These are phyloP conservation scores for Acanthoscelides obtectus DNA, from an alignment of 2,888 invertebrate genomes.

Conservation along the genomic window DNA sequence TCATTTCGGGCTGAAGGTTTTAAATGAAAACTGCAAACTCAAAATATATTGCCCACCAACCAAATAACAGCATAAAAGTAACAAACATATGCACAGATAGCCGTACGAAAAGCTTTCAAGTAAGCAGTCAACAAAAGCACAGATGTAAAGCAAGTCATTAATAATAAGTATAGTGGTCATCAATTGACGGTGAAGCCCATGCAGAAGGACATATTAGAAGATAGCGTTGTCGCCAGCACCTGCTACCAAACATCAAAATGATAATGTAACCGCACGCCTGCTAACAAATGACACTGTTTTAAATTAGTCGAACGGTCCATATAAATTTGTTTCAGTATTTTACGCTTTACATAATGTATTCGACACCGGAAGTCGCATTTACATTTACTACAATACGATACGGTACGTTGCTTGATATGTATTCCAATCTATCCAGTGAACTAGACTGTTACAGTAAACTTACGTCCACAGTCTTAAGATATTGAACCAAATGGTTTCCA, in stretches of 20 bases:
- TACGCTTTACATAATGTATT: background rate
- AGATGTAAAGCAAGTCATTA: background rate
- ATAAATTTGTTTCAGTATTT: background rate
- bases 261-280: background rate
- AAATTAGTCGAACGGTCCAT: background rate
- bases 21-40: no score
- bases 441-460: no score
- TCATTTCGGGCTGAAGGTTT: no score
- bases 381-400: background rate
- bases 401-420: no score
- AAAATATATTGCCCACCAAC: no score
- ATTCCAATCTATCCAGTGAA: no score
- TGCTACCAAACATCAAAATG: background rate
- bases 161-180: background rate
- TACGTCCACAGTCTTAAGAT: no score
- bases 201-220: background rate
- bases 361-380: background rate
- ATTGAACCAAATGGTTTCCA: no score
- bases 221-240: background rate
- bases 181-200: background rate
- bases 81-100: background rate
- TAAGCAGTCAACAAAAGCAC: background rate
- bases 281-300: background rate
- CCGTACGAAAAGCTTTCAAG: background rate
- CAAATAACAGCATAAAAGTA: no score